Evolutionary conservation across 1,140 invertebrate genomes (phyloP), one percentile per base, ranked within the genome.

Genomic region (Calycopis cecrops): DNA sequence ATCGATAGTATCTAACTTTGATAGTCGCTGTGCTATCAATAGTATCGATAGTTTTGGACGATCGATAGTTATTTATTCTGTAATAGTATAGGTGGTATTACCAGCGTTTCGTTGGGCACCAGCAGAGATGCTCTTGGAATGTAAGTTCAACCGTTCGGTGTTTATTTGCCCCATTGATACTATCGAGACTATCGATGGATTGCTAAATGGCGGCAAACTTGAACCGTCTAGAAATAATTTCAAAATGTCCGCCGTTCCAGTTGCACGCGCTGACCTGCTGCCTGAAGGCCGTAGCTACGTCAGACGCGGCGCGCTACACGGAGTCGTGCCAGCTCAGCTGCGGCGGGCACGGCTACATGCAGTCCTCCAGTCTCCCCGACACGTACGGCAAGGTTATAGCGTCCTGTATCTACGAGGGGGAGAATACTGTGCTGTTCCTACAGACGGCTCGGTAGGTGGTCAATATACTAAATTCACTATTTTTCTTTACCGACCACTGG

Each of bases 341-440:
- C 80, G 97, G 97, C 9, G 97, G 97, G 3, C 97, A 99, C 75
- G 97, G 97, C 12, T 99, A 94, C 83, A 95, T 96, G 91, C 89
- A 91, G 16, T 92, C 93, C 17, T 96, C 95, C 47, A 96, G 95
- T 77, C 88, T 99, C 9, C 96, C 96, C 4, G 88, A 91, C 16
- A 93, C 93, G 1, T 98, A 97, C 73, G 92, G 92, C 4, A 82
- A 93, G 62, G 91, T 92, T 2, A 95, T 94, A 0, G 96, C 96
- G 7, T 92, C 94, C 18, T 96, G 94, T 78, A 99, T 96, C 1
- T 98, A 98, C 71, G 97, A 99, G 87, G 97, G 97, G 4, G 97
- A 98, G 81, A 98, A 99, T 73, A 97, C 96, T 0, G 96, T 99
- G 1, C 82, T 99, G 59, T 87, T 96, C 21, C 81, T 98, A 2